Percentiles rank a stretch among this genome's conserved stretches.
phyloP scores from a whole-genome alignment of 1,140 invertebrate genomes.

The Drosophila takahashii region DNA sequence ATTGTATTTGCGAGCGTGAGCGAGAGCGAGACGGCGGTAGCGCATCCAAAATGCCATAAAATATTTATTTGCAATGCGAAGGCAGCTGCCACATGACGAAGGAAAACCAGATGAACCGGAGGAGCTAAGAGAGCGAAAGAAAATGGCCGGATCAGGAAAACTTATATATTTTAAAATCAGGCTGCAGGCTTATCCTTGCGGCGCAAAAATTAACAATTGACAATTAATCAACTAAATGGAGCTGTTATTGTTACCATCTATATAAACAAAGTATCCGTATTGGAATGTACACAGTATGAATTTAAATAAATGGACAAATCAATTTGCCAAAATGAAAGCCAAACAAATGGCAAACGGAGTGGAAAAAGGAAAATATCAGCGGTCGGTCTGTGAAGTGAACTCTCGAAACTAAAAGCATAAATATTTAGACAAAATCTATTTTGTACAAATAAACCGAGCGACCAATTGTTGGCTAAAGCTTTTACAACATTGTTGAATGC shows the following conservation, averaged over 20 bases:
- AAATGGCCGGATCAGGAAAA: neutral
- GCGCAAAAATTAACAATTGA: constrained; percentile 34
- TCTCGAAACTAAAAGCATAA: constrained; percentile 41
- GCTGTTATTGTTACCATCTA: constrained; percentile 18
- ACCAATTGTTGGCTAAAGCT: constrained; percentile 38
- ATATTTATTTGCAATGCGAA: constrained; percentile 63
- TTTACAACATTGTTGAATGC: constrained; percentile 20
- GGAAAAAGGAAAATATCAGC: constrained; percentile 14
- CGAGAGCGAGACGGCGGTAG: neutral
- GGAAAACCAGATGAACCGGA: constrained; percentile 13
- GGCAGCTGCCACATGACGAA: constrained; percentile 23
- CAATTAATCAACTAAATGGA: constrained; percentile 68
- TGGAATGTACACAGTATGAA: constrained; percentile 9
- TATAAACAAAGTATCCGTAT: constrained; percentile 21
- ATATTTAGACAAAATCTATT: constrained; percentile 44
- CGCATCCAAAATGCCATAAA: constrained; percentile 50
- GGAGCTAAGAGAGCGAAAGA: constrained; percentile 12
- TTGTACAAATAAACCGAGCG: constrained; percentile 27
- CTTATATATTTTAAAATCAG: constrained; percentile 17
- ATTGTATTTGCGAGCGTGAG: constrained; percentile 41
- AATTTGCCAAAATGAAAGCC: constrained; percentile 47
- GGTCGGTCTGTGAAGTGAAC: constrained; percentile 14
- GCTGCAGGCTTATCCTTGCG: neutral
- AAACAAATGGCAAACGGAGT: constrained; percentile 32
- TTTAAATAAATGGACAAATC: constrained; percentile 37